These are phyloP conservation scores for Cygnus atratus DNA, from an alignment of 2,113 vertebrate species.

Conservation along the genomic window DNA sequence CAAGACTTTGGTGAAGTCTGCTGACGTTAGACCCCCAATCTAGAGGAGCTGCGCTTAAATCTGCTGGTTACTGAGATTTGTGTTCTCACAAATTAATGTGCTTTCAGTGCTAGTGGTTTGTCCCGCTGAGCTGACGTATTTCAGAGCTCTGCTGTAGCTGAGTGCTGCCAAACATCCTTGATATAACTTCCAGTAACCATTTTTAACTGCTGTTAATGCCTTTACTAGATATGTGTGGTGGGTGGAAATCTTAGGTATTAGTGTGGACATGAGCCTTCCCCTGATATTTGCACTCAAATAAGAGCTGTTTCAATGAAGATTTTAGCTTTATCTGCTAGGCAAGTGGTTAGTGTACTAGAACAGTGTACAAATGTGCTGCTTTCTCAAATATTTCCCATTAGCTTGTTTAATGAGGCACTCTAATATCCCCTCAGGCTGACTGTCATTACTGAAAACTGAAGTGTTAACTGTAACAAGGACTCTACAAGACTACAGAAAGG, in stretches of 20 bases:
- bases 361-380: neutral
- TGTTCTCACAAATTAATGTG: neutral
- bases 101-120: neutral
- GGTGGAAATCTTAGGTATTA: neutral
- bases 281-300: neutral
- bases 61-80: neutral
- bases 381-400: constrained; percentile 26
- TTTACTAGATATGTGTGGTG: neutral
- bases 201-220: neutral
- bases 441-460: constrained; percentile 16
- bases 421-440: neutral
- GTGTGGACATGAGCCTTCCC: neutral
- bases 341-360: neutral
- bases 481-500: neutral
- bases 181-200: neutral
- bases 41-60: neutral
- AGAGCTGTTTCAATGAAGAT: neutral
- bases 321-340: neutral
- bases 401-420: constrained; percentile 3
- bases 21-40: neutral
- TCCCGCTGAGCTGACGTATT: neutral
- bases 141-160: neutral
- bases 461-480: neutral
- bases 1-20: neutral
- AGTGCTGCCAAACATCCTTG: neutral